phyloP scores from a whole-genome alignment of 1,140 invertebrate species.

The Drosophila funebris region DNA sequence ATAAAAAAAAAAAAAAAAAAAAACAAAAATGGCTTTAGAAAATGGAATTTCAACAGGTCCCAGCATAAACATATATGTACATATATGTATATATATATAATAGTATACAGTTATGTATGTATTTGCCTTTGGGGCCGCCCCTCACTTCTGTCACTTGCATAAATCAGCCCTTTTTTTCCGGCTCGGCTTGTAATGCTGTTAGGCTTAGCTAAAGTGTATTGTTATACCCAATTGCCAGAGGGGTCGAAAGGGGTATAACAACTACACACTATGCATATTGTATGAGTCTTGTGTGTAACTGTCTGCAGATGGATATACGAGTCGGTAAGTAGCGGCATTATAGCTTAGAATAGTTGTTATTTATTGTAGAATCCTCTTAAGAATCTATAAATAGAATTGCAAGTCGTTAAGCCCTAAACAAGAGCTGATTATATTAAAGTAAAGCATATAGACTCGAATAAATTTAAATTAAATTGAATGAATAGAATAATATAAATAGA shows the following conservation, averaged over 20 bases:
- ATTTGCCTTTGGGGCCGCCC: conserved; percentile 27
- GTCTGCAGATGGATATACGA: conserved; percentile 1
- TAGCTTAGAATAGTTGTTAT: neutral
- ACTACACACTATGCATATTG: conserved; percentile 14
- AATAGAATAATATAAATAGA: neutral
- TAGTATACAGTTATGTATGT: conserved; percentile 5
- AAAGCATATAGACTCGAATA: neutral
- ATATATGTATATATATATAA: neutral
- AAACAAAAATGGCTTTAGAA: conserved; percentile 19
- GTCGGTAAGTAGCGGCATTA: neutral
- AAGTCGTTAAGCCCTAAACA: neutral
- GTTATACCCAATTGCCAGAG: conserved; percentile 19
- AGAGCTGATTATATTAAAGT: neutral
- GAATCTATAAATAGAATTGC: neutral
- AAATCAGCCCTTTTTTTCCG: conserved; percentile 38
- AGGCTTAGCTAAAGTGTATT: conserved; percentile 52
- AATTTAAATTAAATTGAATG: neutral
- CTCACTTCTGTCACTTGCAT: conserved; percentile 31
- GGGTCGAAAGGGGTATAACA: conserved; percentile 27
- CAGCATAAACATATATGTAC: conserved; percentile 28
- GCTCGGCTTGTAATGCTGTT: conserved; percentile 32
- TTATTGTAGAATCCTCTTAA: neutral
- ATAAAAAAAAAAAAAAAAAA: conserved; percentile 23
- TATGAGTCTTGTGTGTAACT: conserved; percentile 7
- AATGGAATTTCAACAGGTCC: conserved; percentile 61